phyloP scores from a whole-genome alignment of 2,113 vertebrate species.

The Anguilla japonica region DNA sequence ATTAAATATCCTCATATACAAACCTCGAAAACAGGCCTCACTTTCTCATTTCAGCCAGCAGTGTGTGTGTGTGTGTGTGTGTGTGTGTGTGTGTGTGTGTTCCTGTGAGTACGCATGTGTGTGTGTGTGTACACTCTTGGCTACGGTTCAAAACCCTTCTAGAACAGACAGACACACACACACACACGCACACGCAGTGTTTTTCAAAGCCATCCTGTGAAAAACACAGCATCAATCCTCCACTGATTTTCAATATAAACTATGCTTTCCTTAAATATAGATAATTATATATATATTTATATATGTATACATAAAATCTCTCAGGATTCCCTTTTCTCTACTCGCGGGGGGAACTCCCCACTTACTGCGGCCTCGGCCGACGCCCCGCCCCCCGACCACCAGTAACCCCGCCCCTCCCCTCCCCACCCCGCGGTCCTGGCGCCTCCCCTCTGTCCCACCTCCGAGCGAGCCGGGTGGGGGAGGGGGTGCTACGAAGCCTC shows the following conservation, averaged over 20 bases:
- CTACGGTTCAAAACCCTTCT: slow-evolving; percentile 17
- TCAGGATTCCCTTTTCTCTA: slow-evolving; percentile 57
- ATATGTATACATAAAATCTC: slow-evolving; percentile 70
- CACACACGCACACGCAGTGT: slow-evolving; percentile 40
- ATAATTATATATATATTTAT: slow-evolving; percentile 54
- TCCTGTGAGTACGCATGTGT: slow-evolving; percentile 32
- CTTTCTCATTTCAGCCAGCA: slow-evolving; percentile 38
- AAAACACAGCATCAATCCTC: slow-evolving; percentile 55
- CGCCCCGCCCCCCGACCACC: too few species aligned
- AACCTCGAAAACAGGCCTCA: slow-evolving; percentile 57
- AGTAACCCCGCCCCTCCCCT: background rate
- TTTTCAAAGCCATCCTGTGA: slow-evolving; percentile 58
- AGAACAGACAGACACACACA: slow-evolving; percentile 26
- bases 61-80: slow-evolving; percentile 2
- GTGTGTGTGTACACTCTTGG: slow-evolving; percentile 20
- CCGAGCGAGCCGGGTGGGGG: background rate
- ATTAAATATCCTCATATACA: slow-evolving; percentile 63
- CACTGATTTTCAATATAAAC: slow-evolving; percentile 58
- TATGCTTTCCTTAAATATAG: slow-evolving; percentile 62
- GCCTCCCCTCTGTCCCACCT: background rate
- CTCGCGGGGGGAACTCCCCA: slow-evolving; percentile 49
- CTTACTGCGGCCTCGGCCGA: background rate
- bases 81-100: slow-evolving; percentile 19
- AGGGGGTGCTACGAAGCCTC: slow-evolving; percentile 84
- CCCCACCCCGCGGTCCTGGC: background rate